Base-by-base conservation (phyloP, 2,797 vertebrate genomes). In the Anguilla anguilla region DNA sequence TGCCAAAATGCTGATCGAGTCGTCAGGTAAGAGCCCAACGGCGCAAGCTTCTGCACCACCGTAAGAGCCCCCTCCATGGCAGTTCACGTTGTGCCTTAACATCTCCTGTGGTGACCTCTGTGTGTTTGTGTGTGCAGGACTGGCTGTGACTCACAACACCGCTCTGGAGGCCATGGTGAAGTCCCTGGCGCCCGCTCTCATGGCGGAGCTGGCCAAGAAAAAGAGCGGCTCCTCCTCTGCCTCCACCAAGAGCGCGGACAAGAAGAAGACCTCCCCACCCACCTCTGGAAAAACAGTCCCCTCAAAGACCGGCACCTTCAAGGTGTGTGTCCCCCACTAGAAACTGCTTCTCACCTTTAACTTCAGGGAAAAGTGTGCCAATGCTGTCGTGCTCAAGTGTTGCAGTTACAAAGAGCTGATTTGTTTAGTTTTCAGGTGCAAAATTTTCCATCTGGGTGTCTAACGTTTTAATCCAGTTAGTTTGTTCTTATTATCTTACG, bases 161-260 rank as follows among this genome's bases (percentile, higher is more conserved):
- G 91, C 94, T 3, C 87, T 95, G 79, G 96, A 97, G 89, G 94
- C 95, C 0, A 91, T 95, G 86, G 95, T 97, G 87, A 95, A 97
- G 87, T 95, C 93, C 25, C 89, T 97, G 89, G 95, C 96, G 10
- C 97, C 97, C 1, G 95, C 93, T 2, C 91, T 97, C 53, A 87
- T 96, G 46, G 95, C 95, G 2, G 96, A 97, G 89, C 90, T 96
- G 55, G 94, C 88, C 35, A 98, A 97, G 90, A 95, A 96, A 87
- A 97, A 96, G 49, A 93, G 92, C 19, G 53, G 49, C 31, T 90
- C 90, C 88, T 17, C 88, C 17, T 83, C 86, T 0, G 43, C 84
- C 67, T 64, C 84, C 1, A n/a, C 59, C 5, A 91, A 89, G 83
- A 82, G 86, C 46, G 59, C 46, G 87, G 90, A 84, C 53, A 92